phyloP scores from a whole-genome alignment of 2,113 vertebrate genomes.

The Corythoichthys intestinalis region DNA sequence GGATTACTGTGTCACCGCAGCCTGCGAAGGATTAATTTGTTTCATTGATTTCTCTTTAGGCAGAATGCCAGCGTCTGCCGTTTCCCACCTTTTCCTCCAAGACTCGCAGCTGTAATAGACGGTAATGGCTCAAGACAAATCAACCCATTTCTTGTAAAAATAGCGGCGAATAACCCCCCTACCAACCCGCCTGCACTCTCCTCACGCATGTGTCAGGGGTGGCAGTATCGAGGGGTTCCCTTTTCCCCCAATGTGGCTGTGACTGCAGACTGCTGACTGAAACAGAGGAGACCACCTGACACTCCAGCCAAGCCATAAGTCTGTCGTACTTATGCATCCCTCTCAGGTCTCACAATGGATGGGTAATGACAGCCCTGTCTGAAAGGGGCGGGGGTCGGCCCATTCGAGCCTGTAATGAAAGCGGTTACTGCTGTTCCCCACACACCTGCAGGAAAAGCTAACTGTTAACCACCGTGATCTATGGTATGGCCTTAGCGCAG shows the following conservation, averaged over 20 bases:
- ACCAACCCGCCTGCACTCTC: slow-evolving; percentile 47
- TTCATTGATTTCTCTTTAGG: slow-evolving; percentile 99
- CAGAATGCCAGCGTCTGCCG: slow-evolving; percentile 99
- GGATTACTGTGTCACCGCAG: slow-evolving; percentile 99
- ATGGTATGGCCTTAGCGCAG: slow-evolving; percentile 47
- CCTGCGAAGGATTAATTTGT: slow-evolving; percentile 99
- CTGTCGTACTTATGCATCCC: slow-evolving; percentile 69
- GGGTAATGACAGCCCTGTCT: slow-evolving; percentile 71
- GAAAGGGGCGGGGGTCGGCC: slow-evolving; percentile 62
- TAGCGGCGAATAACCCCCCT: slow-evolving; percentile 79
- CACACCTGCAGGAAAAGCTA: slow-evolving; percentile 67
- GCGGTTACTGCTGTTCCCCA: slow-evolving; percentile 67
- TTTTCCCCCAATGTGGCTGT: slow-evolving; percentile 49
- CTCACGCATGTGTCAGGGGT: slow-evolving; percentile 43
- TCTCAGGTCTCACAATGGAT: slow-evolving; percentile 71
- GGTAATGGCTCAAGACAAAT: slow-evolving; percentile 99
- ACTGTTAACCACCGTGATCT: slow-evolving; percentile 66
- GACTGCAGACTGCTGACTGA: slow-evolving; percentile 36
- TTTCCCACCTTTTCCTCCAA: slow-evolving; percentile 93
- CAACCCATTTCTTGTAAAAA: slow-evolving; percentile 92
- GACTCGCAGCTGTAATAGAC: slow-evolving; percentile 96
- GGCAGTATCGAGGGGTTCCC: slow-evolving; percentile 31
- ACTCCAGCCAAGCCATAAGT: slow-evolving; percentile 70
- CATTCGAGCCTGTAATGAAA: slow-evolving; percentile 69
- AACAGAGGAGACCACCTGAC: slow-evolving; percentile 59